A percentile compares a stretch with the other conserved stretches of the same genome.
phyloP scores from a whole-genome alignment of 2,797 vertebrate genomes.

The Acrossocheilus wenchowensis region DNA sequence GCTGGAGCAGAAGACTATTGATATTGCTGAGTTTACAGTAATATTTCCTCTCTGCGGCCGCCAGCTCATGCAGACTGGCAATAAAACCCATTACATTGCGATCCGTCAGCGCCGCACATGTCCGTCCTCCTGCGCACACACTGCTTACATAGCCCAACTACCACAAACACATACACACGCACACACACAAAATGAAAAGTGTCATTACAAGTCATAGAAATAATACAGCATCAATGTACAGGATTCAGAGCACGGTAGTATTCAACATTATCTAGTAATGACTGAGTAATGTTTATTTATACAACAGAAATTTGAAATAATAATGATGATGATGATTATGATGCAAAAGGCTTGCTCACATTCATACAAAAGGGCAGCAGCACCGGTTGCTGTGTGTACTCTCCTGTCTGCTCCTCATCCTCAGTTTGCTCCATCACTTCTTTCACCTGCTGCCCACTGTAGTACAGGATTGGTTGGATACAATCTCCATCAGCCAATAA shows the following conservation, averaged over 20 bases:
- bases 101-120: constrained; percentile 85
- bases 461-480: constrained; percentile 93
- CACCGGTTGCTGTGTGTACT: constrained; percentile 82
- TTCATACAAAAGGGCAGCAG: constrained; percentile 88
- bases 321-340: neutral
- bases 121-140: constrained; percentile 85
- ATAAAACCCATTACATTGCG: constrained; percentile 93
- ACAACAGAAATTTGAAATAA: neutral
- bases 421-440: constrained; percentile 60
- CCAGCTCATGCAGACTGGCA: constrained; percentile 92
- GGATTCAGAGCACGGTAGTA: neutral
- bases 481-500: constrained; percentile 92
- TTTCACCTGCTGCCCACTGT: constrained; percentile 85
- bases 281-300: neutral
- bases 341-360: constrained; percentile 72
- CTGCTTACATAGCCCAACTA: constrained; percentile 93
- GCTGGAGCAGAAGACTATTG: constrained; percentile 88
- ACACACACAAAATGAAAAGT: neutral
- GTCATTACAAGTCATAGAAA: neutral
- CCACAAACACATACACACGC: constrained; percentile 32
- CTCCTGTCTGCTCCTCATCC: constrained; percentile 67
- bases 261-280: neutral
- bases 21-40: constrained; percentile 89
- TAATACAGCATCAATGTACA: neutral
- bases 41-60: constrained; percentile 89